Evolutionary conservation across 2,797 vertebrate genomes (phyloP), one percentile per base, ranked within the genome.

Genomic region (Rousettus madagascariensis): DNA sequence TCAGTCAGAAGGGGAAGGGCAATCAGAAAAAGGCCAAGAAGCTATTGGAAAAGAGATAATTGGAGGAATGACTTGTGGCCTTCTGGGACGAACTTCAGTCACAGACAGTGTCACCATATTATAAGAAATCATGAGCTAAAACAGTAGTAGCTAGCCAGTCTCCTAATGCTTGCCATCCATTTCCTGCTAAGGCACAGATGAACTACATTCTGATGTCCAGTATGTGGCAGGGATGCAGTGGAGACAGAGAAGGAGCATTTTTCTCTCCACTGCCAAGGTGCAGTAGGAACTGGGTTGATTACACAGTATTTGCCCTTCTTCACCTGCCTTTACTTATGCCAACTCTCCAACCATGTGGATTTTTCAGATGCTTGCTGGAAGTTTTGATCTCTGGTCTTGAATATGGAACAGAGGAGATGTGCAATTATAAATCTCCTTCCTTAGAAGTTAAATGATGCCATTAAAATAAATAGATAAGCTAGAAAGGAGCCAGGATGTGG

Each of bases 391-490:
- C 59, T 94, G 36, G 53, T 72, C 49, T 71, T 87, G 38, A 72
- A n/a, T 93, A 57, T 82, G 38, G 51, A 86, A 49, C 51, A 86
- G 69, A 94, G 38, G n/a, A 95, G 36, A 51, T 46, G 10, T 80
- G 57, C 61, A 69, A 77, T 82, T 94, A 30, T 94, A 95, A 77
- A 43, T 59, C 33, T 61, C 26, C 57, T 94, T 93, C 12, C 63
- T 96, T 92, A 55, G 57, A 85, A 53, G 33, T 82, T 87, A 86
- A 85, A 87, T 38, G 12, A 68, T 55, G 4, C 19, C 46, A 66
- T 51, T 71, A 78, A 84, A 57, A 49, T 63, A 80, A 51, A 88
- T 49, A 74, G 19, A 17, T 69, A 71, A 20, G 46, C 12, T 57
- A 68, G 38, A 33, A 12, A 66, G 46, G 86, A 55, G 86, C 22